Conservation (phyloP, 2,888 invertebrate species). For the Taphrorychus bicolor region DNA sequence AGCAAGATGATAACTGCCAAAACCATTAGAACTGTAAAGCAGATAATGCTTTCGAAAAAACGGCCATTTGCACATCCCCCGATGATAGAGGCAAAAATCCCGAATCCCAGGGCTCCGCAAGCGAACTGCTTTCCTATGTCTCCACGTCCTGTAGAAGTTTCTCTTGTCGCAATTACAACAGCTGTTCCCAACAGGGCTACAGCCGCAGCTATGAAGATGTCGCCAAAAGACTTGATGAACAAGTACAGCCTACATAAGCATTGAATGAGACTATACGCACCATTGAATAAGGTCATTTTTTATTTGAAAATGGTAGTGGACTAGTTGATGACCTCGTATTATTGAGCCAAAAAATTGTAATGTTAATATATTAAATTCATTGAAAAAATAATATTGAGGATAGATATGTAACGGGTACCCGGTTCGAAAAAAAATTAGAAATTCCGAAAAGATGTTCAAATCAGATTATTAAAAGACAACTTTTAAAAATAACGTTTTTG, state of each 20-base stretch:
- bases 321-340: not conserved
- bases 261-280: not conserved
- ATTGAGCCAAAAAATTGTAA: too few relatives aligned
- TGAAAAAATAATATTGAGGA: too few relatives aligned
- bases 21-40: slow-evolving; percentile 65
- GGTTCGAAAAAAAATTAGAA: too few relatives aligned
- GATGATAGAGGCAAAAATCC: slow-evolving; percentile 71
- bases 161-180: slow-evolving; percentile 79
- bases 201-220: slow-evolving; percentile 78
- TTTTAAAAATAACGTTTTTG: too few relatives aligned
- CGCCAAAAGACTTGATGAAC: slow-evolving; percentile 72
- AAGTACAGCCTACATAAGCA: slow-evolving; percentile 69
- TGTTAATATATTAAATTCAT: too few relatives aligned
- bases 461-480: too few relatives aligned
- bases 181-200: slow-evolving; percentile 76
- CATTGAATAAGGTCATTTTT: not conserved
- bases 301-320: not conserved
- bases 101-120: slow-evolving; percentile 77
- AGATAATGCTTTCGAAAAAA: slow-evolving; percentile 65
- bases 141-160: slow-evolving; percentile 79
- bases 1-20: slow-evolving; percentile 69
- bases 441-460: too few relatives aligned
- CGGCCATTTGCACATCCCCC: slow-evolving; percentile 57
- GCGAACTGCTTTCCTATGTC: slow-evolving; percentile 82
- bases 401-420: too few relatives aligned